phyloP scores from a whole-genome alignment of 2,888 invertebrate species.

The Ariolimax columbianus region DNA sequence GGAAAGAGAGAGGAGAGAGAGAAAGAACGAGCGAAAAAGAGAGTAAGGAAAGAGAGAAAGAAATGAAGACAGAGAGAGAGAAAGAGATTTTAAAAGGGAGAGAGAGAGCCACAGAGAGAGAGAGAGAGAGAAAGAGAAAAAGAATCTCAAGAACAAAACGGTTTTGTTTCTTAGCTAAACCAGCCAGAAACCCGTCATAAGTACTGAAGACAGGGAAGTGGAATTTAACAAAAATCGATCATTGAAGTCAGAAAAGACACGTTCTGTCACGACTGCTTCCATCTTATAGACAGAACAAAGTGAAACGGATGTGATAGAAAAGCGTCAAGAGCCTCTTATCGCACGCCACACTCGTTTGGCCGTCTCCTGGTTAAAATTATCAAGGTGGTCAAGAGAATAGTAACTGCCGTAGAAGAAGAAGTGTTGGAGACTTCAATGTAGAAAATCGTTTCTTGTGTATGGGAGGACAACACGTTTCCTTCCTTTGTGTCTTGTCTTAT shows the following conservation, averaged over 20 bases:
- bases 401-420: too few species aligned
- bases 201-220: too few species aligned
- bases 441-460: too few species aligned
- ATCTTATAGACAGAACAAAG: background rate
- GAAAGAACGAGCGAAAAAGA: background rate
- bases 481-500: too few species aligned
- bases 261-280: background rate
- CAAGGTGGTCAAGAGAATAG: too few species aligned
- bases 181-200: too few species aligned
- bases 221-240: background rate
- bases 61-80: conserved; percentile 24
- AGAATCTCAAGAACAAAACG: background rate
- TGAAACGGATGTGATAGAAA: background rate
- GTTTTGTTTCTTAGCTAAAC: too few species aligned
- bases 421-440: too few species aligned
- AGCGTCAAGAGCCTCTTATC: background rate
- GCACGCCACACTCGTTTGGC: too few species aligned
- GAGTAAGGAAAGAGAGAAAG: conserved; percentile 12
- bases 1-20: background rate
- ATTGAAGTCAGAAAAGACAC: background rate
- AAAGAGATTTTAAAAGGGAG: conserved; percentile 29
- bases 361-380: too few species aligned
- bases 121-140: conserved; percentile 39
- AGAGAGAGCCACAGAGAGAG: conserved; percentile 35
- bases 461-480: too few species aligned